Conservation (phyloP, 1,140 invertebrate species). For the Drosophila insularis region DNA sequence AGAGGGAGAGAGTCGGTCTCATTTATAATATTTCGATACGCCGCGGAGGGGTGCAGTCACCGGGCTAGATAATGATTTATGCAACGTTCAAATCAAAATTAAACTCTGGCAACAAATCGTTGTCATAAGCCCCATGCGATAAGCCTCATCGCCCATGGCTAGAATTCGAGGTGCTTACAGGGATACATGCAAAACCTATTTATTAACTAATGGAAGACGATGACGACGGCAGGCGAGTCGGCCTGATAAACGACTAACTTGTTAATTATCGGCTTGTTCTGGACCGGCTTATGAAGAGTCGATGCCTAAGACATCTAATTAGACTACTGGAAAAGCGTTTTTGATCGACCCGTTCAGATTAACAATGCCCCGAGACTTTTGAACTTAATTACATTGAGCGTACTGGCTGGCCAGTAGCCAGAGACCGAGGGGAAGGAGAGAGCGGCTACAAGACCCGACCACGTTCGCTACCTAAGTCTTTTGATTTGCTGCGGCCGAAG, state of each 20-base stretch:
- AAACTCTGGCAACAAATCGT: slow-evolving; percentile 39
- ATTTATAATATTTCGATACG: slow-evolving; percentile 64
- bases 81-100: slow-evolving; percentile 37
- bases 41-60: slow-evolving; percentile 53
- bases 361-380: slow-evolving; percentile 45
- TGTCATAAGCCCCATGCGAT: slow-evolving; percentile 40
- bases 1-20: slow-evolving; percentile 18
- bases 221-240: slow-evolving; percentile 3
- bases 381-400: slow-evolving; percentile 58
- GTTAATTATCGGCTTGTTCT: slow-evolving; percentile 21
- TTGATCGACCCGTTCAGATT: slow-evolving; percentile 51
- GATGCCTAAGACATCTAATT: slow-evolving; percentile 55
- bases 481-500: slow-evolving; percentile 42
- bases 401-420: not conserved
- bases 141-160: slow-evolving; percentile 23
- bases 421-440: not conserved
- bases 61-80: slow-evolving; percentile 51
- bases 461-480: slow-evolving; percentile 61
- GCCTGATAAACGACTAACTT: slow-evolving; percentile 11
- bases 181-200: slow-evolving; percentile 31
- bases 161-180: slow-evolving; percentile 10
- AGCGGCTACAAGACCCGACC: slow-evolving; percentile 3
- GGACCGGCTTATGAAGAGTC: not conserved
- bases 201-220: slow-evolving; percentile 52
- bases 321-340: slow-evolving; percentile 58